A percentile compares a stretch with the other conserved stretches of the same genome.
Conservation (phyloP, 2,113 vertebrate genomes). For the Charina bottae region DNA sequence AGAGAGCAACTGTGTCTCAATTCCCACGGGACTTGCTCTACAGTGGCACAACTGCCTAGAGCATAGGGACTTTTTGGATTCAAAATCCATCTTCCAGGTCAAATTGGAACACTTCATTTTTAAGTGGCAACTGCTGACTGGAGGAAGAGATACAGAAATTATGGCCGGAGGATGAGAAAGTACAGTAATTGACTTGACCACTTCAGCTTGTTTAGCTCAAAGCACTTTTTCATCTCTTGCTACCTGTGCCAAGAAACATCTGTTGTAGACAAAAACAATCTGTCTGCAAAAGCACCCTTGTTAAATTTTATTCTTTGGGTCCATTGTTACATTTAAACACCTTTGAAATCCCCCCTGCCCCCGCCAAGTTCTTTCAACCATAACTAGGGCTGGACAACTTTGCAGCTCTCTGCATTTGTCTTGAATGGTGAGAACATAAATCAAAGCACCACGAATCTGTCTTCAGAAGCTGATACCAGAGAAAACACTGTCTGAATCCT, state of each 20-base stretch:
- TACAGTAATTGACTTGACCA: neutral
- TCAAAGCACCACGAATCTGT: neutral
- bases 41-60: neutral
- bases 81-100: constrained; percentile 34
- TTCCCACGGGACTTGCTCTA: constrained; percentile 20
- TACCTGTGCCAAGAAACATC: constrained; percentile 11
- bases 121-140: neutral
- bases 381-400: neutral
- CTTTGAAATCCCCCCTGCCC: neutral
- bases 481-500: neutral
- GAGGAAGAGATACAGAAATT: constrained; percentile 5
- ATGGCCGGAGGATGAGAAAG: neutral
- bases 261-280: constrained; percentile 7
- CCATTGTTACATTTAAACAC: constrained; percentile 9
- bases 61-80: neutral
- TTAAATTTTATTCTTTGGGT: constrained; percentile 20
- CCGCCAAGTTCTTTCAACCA: neutral
- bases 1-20: neutral
- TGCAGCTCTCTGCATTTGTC: constrained; percentile 29
- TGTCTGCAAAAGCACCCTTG: constrained; percentile 11
- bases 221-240: neutral
- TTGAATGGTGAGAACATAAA: constrained; percentile 20
- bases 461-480: constrained; percentile 4
- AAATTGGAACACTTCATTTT: constrained; percentile 13
- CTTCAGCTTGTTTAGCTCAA: constrained; percentile 25